Base-by-base conservation (phyloP, 1,140 invertebrate genomes). In the Ceratosolen fusciceps region DNA sequence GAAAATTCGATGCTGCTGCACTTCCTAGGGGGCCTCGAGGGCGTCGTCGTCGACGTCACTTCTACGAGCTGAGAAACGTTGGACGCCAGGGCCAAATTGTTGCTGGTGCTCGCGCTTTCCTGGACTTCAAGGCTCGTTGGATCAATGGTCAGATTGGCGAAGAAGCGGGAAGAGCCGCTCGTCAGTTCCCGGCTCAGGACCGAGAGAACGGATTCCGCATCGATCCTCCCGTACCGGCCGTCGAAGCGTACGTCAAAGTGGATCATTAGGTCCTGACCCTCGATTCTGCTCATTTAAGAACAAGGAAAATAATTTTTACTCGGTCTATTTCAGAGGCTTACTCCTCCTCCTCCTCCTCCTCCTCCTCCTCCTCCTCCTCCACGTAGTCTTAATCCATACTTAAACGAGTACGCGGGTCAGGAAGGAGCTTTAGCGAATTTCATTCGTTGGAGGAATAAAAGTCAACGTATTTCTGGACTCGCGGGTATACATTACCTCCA, bases 171-270 rank as follows among this genome's bases (percentile, higher is more conserved):
- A 0, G 86, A 86, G n/a, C 85, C 84, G 4, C 90, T 86, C n/a
- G 85, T 84, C 16, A 93, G 91, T 83, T 94, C 93, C 4, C 90
- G 89, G 19, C 90, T 84, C 0, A 94, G 83, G 49, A 94, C 90
- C 31, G 92, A 88, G n/a, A 91, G 87, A 0, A 93, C 87, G 73
- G 92, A 91, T 0, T 90, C 88, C 0, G 90, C 87, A 1, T 87
- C 87, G 34, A 94, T 89, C 0, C 89, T 92, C 14, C 87, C 87
- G 78, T 90, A 90, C 2, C 90, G 87, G 9, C 93, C 93, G 86
- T 95, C 93, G 65, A 95, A 93, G 77, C 92, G 91, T 16, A 95
- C 85, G 74, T 95, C 94, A 77, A 96, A 95, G 83, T 95, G 94
- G 0, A 96, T 93, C 39, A 94, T 90, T 65, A 95, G 86, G 79